Conservation (phyloP, 2,888 invertebrate species). For the Leptinotarsa juncta region DNA sequence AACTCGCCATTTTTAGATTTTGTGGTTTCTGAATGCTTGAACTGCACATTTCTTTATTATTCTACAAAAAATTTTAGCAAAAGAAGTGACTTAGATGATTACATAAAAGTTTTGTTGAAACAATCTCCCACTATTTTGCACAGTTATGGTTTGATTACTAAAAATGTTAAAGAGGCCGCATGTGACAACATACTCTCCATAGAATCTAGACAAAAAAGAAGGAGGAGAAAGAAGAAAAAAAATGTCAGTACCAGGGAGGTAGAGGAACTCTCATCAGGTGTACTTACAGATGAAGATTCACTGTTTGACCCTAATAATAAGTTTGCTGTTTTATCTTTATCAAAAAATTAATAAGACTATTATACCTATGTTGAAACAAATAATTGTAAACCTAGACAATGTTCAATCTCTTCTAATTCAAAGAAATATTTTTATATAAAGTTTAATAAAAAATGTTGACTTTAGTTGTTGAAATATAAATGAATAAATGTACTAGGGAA, state of each 20-base stretch:
- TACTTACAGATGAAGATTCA: slow-evolving; percentile 30
- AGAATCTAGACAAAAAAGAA: slow-evolving; percentile 19
- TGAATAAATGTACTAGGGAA: too few species aligned
- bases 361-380: not conserved
- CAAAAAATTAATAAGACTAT: not conserved
- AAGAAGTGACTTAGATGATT: slow-evolving; percentile 50
- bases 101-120: slow-evolving; percentile 49
- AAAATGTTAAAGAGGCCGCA: slow-evolving; percentile 24
- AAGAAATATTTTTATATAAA: too few species aligned
- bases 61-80: slow-evolving; percentile 72
- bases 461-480: too few species aligned
- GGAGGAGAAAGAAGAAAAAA: slow-evolving; percentile 36
- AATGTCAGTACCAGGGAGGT: slow-evolving; percentile 47
- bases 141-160: slow-evolving; percentile 28
- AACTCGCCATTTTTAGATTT: slow-evolving; percentile 70
- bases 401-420: too few species aligned
- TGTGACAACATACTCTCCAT: slow-evolving; percentile 2
- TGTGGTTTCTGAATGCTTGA: slow-evolving; percentile 73
- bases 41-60: slow-evolving; percentile 84
- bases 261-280: slow-evolving; percentile 27
- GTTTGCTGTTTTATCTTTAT: slow-evolving; percentile 29
- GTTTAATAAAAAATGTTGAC: too few species aligned
- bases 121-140: slow-evolving; percentile 32
- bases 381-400: too few species aligned
- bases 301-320: slow-evolving; percentile 34